Evolutionary conservation across 1,140 invertebrate genomes (phyloP).

Genomic region (Hypothenemus hampei): DNA sequence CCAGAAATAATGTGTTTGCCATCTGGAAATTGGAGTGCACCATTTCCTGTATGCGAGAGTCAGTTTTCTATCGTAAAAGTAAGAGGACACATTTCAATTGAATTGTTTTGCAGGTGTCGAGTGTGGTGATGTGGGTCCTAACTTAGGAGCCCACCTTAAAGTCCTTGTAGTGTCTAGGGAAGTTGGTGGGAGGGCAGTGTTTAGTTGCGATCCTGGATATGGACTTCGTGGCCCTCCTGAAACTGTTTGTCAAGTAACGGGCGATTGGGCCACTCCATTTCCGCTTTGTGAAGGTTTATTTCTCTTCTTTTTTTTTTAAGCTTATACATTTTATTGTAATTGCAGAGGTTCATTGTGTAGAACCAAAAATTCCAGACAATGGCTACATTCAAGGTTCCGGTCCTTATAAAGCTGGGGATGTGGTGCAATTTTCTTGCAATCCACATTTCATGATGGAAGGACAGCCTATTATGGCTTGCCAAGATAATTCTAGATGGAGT

Average conservation of each 20-base stretch:
- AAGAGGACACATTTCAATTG: not conserved
- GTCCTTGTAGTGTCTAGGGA: constrained; percentile 67
- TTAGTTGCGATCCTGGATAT: constrained; percentile 74
- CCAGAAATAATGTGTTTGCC: constrained; percentile 67
- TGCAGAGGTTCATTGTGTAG: constrained; percentile 69
- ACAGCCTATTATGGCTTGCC: constrained; percentile 75
- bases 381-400: constrained; percentile 69
- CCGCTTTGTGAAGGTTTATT: constrained; percentile 64
- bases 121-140: constrained; percentile 62
- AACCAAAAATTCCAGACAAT: constrained; percentile 64
- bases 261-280: constrained; percentile 72
- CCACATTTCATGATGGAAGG: constrained; percentile 85
- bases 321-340: not conserved
- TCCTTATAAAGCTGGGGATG: constrained; percentile 73
- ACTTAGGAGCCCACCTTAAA: constrained; percentile 53
- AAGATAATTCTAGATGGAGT: constrained; percentile 84
- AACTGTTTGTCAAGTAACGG: constrained; percentile 69
- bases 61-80: constrained; percentile 36
- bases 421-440: constrained; percentile 81
- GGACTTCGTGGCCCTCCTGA: constrained; percentile 68
- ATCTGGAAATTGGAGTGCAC: constrained; percentile 78
- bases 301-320: not conserved
- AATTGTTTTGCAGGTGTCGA: constrained; percentile 55
- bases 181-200: constrained; percentile 71
- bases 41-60: constrained; percentile 77